phyloP scores from a whole-genome alignment of 2,797 vertebrate genomes.

The Pantherophis alleghaniensis region DNA sequence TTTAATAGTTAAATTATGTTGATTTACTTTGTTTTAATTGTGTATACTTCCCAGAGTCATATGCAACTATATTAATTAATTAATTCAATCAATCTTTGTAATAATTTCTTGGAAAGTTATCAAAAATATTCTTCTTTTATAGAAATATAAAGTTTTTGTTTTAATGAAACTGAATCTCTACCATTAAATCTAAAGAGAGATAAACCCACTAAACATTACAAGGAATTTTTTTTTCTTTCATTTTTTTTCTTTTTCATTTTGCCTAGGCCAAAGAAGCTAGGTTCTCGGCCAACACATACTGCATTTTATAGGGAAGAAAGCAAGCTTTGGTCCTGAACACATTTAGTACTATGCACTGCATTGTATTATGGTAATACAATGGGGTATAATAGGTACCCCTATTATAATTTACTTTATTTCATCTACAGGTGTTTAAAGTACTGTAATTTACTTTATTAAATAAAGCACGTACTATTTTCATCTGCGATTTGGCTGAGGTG shows the following conservation, averaged over 20 bases:
- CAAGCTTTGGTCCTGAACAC: neutral
- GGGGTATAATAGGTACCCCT: neutral
- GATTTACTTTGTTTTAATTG: neutral
- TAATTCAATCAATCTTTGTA: neutral
- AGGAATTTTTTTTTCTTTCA: neutral
- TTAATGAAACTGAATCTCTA: neutral
- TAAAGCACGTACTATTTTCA: slow-evolving; percentile 83
- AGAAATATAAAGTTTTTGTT: neutral
- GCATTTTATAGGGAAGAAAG: neutral
- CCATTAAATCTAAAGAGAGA: neutral
- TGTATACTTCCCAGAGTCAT: neutral
- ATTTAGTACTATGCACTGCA: neutral
- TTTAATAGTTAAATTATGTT: neutral
- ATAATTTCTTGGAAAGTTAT: neutral
- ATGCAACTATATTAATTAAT: neutral
- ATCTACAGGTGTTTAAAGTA: neutral
- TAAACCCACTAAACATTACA: neutral
- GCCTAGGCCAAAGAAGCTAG: neutral
- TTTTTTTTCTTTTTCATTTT: neutral
- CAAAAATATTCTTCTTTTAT: neutral
- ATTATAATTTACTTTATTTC: neutral
- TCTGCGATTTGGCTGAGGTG: slow-evolving; percentile 83
- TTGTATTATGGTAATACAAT: neutral
- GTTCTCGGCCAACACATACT: neutral
- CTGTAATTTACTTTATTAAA: neutral